These are phyloP conservation scores for Apodemia duryi DNA, from an alignment of 2,888 invertebrate genomes.

Conservation along the genomic window DNA sequence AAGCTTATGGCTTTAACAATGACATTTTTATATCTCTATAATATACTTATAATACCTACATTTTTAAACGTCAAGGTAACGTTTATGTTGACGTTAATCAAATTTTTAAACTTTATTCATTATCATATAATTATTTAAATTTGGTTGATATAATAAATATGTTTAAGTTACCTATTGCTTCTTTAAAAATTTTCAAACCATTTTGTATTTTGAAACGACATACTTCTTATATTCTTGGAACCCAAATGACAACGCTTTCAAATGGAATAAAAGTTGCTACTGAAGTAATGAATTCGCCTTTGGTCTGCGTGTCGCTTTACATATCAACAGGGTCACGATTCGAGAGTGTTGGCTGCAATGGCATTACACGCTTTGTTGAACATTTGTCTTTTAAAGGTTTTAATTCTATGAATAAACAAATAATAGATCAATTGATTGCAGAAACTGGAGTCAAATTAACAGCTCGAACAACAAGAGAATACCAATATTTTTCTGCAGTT, in stretches of 20 bases:
- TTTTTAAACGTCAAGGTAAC: not conserved
- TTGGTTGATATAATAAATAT: not conserved
- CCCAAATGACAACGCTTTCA: constrained; percentile 33
- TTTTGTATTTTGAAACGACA: not conserved
- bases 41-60: too few relatives aligned
- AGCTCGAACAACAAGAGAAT: constrained; percentile 49
- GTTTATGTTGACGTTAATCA: not conserved
- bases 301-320: constrained; percentile 47
- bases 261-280: constrained; percentile 56
- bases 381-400: constrained; percentile 57
- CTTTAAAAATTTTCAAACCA: not conserved
- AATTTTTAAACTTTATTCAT: not conserved
- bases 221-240: not conserved
- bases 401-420: constrained; percentile 29
- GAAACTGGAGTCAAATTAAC: constrained; percentile 40
- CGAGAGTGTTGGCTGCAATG: constrained; percentile 49
- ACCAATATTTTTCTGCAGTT: constrained; percentile 46
- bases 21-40: too few relatives aligned
- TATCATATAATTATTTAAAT: not conserved
- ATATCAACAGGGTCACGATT: constrained; percentile 53
- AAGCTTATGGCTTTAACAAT: too few relatives aligned
- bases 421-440: constrained; percentile 36
- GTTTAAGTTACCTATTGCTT: not conserved
- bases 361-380: constrained; percentile 59
- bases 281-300: constrained; percentile 39